Evolutionary conservation across 1,140 invertebrate species (phyloP), one percentile per base, ranked within the genome.

Genomic region (Drosophila auraria): DNA sequence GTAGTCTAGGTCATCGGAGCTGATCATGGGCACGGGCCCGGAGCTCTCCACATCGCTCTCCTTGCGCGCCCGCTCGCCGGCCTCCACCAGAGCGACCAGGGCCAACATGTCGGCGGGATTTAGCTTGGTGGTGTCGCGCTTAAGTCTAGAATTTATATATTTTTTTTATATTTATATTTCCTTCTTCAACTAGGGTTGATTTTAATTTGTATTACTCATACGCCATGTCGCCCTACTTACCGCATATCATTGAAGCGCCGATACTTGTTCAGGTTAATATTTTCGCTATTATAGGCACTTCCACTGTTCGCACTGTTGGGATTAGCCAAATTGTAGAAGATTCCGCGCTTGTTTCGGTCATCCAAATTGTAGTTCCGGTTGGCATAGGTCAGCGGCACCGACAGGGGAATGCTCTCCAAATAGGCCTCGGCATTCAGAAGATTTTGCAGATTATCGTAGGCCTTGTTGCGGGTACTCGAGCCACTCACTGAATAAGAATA

Each of bases 21-120:
- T 59, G 4, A 76, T 70, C 49, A 86, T 40, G 5, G 87, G 83
- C 69, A 81, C 63, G 6, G 87, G 71, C 7, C 60, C 59, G 3
- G 63, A 59, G 53, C 56, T 78, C 14, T 92, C 92, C 20, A 76
- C 78, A 50, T 93, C 92, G 50, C 60, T 80, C 11, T 93, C 92
- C 57, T 93, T 89, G 45, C 92, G 87, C 27, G 92, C 87, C 9
- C 92, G 80, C 59, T 93, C 92, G 4, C 92, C 92, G 17, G 92
- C 92, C 33, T 93, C 92, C n/a, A 93, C 92, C 14, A 93, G 47
- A 3, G 92, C 92, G 15, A 93, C 92, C 27, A 93, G 65, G 3
- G 92, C 92, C 50, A 93, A 45, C 92, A 93, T 93, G 65, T 93
- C 92, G 15, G 92, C 92, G 14, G 92, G 92, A 20, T 89, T 93